phyloP scores from a whole-genome alignment of 1,140 invertebrate genomes.

The Ericerus pela region DNA sequence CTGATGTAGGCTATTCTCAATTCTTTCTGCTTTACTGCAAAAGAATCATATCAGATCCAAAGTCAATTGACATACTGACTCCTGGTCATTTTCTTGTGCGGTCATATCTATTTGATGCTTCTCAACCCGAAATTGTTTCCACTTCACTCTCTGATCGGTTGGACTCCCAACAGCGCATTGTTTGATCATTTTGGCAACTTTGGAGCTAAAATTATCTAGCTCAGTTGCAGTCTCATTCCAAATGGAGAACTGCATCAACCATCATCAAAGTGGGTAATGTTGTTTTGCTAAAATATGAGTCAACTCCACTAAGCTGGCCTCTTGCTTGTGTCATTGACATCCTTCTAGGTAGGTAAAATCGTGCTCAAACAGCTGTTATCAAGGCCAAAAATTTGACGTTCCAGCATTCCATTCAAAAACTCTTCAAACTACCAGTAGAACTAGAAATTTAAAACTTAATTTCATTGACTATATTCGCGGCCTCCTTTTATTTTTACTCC shows the following conservation, averaged over 20 bases:
- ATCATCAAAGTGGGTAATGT: no score
- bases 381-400: neutral
- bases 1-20: slow-evolving; percentile 28
- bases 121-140: neutral
- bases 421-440: neutral
- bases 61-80: slow-evolving; percentile 21
- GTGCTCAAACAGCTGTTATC: neutral
- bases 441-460: no score
- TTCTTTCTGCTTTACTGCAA: slow-evolving; percentile 28
- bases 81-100: slow-evolving; percentile 26
- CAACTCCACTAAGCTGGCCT: neutral
- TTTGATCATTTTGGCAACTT: neutral
- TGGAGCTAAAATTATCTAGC: neutral
- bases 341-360: neutral
- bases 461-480: no score
- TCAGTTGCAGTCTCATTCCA: neutral
- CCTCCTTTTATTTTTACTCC: no score
- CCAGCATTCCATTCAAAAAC: neutral
- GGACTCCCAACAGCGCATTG: neutral
- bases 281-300: neutral
- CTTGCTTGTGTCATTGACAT: neutral
- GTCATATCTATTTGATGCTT: slow-evolving; percentile 2
- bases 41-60: neutral
- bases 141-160: no score
- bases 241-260: neutral